Evolutionary conservation across 1,140 invertebrate genomes (phyloP).

Genomic region (Hydropsyche tenuis): DNA sequence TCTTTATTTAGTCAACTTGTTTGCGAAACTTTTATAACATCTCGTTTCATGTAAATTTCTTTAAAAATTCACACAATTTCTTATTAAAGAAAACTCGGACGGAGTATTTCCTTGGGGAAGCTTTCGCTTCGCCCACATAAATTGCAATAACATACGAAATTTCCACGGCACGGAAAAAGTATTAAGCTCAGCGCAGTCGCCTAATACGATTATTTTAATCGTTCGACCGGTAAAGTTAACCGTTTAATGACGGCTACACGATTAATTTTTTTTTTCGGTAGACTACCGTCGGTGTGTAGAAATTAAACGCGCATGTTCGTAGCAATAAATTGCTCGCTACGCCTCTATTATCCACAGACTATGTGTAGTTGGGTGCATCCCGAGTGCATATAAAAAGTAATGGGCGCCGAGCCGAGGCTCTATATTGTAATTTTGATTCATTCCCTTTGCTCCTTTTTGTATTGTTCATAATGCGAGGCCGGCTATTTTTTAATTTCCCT

Average conservation of each 20-base stretch:
- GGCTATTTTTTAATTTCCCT: too few relatives aligned
- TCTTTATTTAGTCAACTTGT: too few relatives aligned
- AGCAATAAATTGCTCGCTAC: slow-evolving; percentile 20
- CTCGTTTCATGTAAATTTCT: too few relatives aligned
- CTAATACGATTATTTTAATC: background rate
- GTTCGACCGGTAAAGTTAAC: slow-evolving; percentile 13
- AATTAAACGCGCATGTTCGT: slow-evolving; percentile 14
- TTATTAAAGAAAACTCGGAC: background rate
- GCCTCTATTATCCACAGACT: background rate
- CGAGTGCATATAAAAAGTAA: slow-evolving; percentile 24
- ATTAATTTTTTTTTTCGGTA: background rate
- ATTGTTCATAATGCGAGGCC: too few relatives aligned
- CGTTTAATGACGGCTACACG: slow-evolving; percentile 3
- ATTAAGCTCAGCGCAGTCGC: background rate
- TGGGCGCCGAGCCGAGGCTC: background rate
- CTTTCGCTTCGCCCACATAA: too few relatives aligned
- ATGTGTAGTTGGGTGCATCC: background rate
- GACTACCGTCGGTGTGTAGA: background rate
- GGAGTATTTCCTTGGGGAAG: background rate
- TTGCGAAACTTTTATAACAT: too few relatives aligned
- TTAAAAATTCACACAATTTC: too few relatives aligned
- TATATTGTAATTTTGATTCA: too few relatives aligned
- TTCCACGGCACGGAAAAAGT: too few relatives aligned
- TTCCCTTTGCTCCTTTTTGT: too few relatives aligned
- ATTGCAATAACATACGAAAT: too few relatives aligned